phyloP scores from a whole-genome alignment of 2,888 invertebrate species.

The Metalampra italica region DNA sequence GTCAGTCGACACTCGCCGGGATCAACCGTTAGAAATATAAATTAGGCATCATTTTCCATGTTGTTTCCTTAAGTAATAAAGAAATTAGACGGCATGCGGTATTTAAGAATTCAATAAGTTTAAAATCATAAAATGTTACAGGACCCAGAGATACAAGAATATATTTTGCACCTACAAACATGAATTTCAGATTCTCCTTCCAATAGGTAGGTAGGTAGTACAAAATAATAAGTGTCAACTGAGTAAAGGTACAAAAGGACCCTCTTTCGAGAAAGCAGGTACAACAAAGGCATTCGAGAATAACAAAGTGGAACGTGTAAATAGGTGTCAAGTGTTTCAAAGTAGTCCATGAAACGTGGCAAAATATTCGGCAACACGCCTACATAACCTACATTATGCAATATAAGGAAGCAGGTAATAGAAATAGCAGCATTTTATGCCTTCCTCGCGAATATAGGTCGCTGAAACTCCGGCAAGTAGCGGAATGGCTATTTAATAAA shows the following conservation, averaged over 20 bases:
- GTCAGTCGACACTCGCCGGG: conserved; percentile 12
- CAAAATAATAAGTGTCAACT: conserved; percentile 6
- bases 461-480: conserved; percentile 31
- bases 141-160: too few relatives aligned
- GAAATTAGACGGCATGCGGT: too few relatives aligned
- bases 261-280: conserved; percentile 14
- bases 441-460: conserved; percentile 35
- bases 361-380: background rate
- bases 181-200: too few relatives aligned
- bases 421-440: conserved; percentile 25
- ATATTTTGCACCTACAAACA: too few relatives aligned
- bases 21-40: conserved; percentile 42
- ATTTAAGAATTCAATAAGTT: too few relatives aligned
- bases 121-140: too few relatives aligned
- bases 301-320: conserved; percentile 33
- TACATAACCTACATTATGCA: background rate
- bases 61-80: too few relatives aligned
- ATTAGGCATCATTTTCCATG: background rate
- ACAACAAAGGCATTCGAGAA: conserved; percentile 25
- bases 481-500: conserved; percentile 48
- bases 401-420: conserved; percentile 2
- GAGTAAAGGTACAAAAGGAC: background rate
- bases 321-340: conserved; percentile 28
- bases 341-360: background rate
- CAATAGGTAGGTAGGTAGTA: background rate